phyloP scores from a whole-genome alignment of 2,888 invertebrate species.

The Spicauda simplicius region DNA sequence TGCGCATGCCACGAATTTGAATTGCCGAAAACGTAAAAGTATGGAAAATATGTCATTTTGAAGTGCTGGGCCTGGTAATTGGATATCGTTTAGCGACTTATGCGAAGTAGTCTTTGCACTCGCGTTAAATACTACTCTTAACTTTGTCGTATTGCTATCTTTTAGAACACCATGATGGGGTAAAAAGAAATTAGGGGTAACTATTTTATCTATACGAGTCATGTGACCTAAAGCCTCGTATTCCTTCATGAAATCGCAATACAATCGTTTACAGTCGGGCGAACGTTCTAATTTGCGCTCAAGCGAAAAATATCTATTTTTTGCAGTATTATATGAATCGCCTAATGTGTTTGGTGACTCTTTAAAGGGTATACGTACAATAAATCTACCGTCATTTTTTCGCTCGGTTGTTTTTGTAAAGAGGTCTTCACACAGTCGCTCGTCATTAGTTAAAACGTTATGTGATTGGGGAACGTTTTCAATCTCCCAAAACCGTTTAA shows the following conservation, averaged over 20 bases:
- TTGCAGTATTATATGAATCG: not conserved
- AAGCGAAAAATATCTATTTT: not conserved
- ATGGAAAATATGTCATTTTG: too few relatives aligned
- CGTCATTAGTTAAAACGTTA: constrained; percentile 6
- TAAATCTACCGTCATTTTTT: not conserved
- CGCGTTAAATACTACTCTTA: too few relatives aligned
- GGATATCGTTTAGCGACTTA: too few relatives aligned
- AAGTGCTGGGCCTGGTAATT: too few relatives aligned
- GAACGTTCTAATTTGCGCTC: not conserved
- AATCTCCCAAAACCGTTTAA: constrained; percentile 40
- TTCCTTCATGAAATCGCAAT: constrained; percentile 46
- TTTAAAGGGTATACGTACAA: not conserved
- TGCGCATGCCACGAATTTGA: constrained; percentile 40
- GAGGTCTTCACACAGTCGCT: constrained; percentile 36
- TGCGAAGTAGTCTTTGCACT: not conserved
- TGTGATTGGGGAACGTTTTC: constrained; percentile 30
- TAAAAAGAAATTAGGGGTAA: too few relatives aligned
- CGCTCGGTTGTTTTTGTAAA: constrained; percentile 40
- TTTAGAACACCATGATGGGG: too few relatives aligned
- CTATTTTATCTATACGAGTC: too few relatives aligned
- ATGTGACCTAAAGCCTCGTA: too few relatives aligned
- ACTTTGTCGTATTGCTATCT: too few relatives aligned
- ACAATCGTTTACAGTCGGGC: constrained; percentile 6
- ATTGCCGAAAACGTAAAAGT: not conserved
- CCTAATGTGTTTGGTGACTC: not conserved